Evolutionary conservation across 2,888 invertebrate genomes (phyloP), one percentile per base, ranked within the genome.

Genomic region (Andrena bucephala): DNA sequence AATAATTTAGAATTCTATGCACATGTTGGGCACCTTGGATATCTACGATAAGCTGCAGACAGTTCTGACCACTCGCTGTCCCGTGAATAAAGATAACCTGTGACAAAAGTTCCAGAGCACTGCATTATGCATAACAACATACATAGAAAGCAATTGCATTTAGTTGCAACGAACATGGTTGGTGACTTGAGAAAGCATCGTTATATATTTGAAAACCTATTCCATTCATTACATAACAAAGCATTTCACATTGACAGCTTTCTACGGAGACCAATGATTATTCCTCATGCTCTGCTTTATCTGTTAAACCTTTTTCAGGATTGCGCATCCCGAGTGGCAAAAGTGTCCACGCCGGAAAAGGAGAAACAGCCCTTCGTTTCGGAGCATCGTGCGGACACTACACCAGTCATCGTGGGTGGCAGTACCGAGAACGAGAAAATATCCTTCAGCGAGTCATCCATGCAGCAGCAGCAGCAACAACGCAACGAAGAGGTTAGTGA

Each of bases 301-400:
- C 24, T 65, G 2, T 66, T 33, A 57, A 80, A 84, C 57, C 84
- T 24, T 75, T 90, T 89, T 8, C 85, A 91, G 91, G 90, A 90
- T 33, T 79, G 87, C 69, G 75, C 76, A 54, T 86, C 75, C 31
- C 89, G 87, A 81, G 73, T 79, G 73, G 76, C 85, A 54, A 90
- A 88, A 69, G 76, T 89, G 6, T 89, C 89, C 50, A 92, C 90
- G 57, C 91, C 92, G 16, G 92, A 90, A 27, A 90, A 77, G 59
- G 92, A 93, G 54, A 90, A 86, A 57, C 84, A 80, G 27, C 13
- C 48, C 20, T 84, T 74, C 59, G 13, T 66, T 52, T 48, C 76
- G 66, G 85, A 87, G 70, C 83, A 84, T 27, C 85, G 79, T 10
- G 31, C 60, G n/a, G 86, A 84, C 7, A 16, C 59, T 8, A 54